Percentiles rank a stretch among this genome's conserved stretches.
Evolutionary conservation across 2,113 vertebrate species (phyloP).

Genomic region (Grallaria varia): DNA sequence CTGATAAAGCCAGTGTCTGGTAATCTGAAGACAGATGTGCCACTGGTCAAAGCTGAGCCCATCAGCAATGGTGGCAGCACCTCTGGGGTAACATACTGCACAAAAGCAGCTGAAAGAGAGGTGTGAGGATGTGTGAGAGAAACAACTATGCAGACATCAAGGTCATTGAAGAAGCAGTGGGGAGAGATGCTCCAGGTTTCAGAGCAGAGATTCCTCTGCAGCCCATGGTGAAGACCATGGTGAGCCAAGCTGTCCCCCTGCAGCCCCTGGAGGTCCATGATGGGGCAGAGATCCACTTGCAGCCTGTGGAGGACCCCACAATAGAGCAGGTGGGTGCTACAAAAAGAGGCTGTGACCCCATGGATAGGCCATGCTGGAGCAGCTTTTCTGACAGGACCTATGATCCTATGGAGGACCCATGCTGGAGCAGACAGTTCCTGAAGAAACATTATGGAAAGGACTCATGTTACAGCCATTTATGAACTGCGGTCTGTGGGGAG

Average conservation of each 20-base stretch:
- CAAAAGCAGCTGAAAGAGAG: background rate
- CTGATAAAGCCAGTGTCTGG: background rate
- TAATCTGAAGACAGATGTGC: background rate
- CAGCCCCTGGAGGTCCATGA: background rate
- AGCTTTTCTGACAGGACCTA: background rate
- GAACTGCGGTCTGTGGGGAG: background rate
- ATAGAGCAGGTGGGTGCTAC: background rate
- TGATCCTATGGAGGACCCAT: background rate
- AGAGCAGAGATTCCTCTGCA: background rate
- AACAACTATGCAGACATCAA: background rate
- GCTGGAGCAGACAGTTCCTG: background rate
- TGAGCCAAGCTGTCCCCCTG: background rate
- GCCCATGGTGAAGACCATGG: background rate
- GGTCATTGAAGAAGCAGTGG: background rate
- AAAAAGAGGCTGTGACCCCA: background rate
- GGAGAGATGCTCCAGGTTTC: background rate
- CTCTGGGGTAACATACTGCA: too few relatives aligned
- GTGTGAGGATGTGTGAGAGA: background rate
- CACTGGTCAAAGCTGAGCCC: background rate
- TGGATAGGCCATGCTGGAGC: background rate
- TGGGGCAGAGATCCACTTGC: background rate
- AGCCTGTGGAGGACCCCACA: background rate
- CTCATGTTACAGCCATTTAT: background rate
- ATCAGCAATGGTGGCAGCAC: background rate
- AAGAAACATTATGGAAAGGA: background rate